These are phyloP conservation scores for Piaya cayana DNA, from an alignment of 2,113 vertebrate species.

Conservation along the genomic window DNA sequence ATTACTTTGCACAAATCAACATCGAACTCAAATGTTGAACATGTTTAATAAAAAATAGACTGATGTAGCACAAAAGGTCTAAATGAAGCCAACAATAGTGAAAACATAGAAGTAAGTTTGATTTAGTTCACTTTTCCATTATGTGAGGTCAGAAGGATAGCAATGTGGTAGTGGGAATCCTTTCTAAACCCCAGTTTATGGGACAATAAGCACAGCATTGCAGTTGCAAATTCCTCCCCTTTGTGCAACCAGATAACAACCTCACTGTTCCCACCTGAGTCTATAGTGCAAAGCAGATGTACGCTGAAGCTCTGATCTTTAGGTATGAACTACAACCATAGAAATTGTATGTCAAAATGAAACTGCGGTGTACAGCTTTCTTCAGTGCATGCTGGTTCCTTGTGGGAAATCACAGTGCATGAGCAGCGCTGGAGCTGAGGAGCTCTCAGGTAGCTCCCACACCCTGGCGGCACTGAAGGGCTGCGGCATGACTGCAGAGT, in stretches of 20 bases:
- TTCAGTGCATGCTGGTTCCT: not conserved
- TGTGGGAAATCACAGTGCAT: fast-evolving
- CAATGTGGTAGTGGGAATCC: not conserved
- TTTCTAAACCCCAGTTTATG: not conserved
- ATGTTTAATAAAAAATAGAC: not conserved
- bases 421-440: fast-evolving
- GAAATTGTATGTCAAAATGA: not conserved
- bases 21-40: not conserved
- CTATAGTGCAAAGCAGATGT: not conserved
- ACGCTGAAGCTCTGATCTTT: not conserved
- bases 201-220: not conserved
- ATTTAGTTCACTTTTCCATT: not conserved
- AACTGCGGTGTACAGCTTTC: not conserved
- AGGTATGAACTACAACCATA: not conserved
- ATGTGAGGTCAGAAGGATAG: not conserved
- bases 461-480: not conserved
- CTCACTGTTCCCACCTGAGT: fast-evolving
- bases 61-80: not conserved
- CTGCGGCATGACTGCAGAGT: fast-evolving
- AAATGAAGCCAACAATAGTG: not conserved
- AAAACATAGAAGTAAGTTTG: not conserved
- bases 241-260: not conserved
- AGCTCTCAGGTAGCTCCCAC: not conserved
- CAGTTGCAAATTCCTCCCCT: not conserved
- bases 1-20: not conserved